phyloP scores from a whole-genome alignment of 2,888 invertebrate genomes.

The Spatulosminthurus flaviceps region DNA sequence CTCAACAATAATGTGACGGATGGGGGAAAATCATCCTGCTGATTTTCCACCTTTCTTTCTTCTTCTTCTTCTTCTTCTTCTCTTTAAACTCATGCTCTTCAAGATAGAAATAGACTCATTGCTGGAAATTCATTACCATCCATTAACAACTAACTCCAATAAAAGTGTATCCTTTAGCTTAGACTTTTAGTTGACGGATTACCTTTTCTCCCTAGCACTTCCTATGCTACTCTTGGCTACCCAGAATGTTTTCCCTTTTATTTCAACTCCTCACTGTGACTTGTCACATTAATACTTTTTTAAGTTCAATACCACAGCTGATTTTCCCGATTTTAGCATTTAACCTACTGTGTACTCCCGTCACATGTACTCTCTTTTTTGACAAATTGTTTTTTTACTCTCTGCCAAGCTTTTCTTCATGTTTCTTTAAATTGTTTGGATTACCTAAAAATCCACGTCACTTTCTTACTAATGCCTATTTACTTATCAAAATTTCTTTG shows the following conservation, averaged over 20 bases:
- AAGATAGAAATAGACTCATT: constrained; percentile 37
- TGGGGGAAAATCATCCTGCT: constrained; percentile 32
- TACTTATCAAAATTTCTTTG: too few species aligned
- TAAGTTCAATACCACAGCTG: not conserved
- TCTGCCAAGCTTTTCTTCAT: too few species aligned
- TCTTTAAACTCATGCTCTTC: too few species aligned
- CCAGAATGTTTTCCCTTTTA: constrained; percentile 7
- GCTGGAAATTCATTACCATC: constrained; percentile 41
- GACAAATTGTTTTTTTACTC: too few species aligned
- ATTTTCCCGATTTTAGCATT: not conserved
- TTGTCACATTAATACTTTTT: not conserved
- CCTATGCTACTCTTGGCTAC: not conserved
- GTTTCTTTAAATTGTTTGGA: too few species aligned
- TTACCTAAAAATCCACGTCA: too few species aligned
- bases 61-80: too few species aligned
- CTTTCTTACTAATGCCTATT: too few species aligned
- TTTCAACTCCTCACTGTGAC: not conserved
- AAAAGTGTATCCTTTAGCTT: too few species aligned
- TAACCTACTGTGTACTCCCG: too few species aligned
- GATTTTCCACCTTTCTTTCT: constrained; percentile 36
- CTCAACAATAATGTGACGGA: constrained; percentile 20
- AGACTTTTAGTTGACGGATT: not conserved
- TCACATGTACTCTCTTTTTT: too few species aligned
- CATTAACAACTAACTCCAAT: constrained; percentile 24
- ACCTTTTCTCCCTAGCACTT: constrained; percentile 5